These are phyloP conservation scores for Malachius bipustulatus DNA, from an alignment of 2,888 invertebrate species.

Conservation along the genomic window DNA sequence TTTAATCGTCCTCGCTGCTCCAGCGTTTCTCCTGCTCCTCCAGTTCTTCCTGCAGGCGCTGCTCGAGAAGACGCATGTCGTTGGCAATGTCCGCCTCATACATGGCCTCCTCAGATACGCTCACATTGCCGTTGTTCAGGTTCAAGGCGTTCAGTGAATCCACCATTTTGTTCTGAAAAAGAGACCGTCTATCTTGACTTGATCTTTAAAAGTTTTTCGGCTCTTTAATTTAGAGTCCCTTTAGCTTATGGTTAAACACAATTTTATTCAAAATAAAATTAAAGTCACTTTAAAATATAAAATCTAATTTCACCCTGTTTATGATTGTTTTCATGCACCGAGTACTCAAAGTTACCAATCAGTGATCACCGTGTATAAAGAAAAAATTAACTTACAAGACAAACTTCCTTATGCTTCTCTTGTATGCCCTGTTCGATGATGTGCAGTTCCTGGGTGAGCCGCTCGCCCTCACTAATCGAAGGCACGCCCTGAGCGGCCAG, in stretches of 20 bases:
- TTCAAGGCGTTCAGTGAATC: conserved; percentile 29
- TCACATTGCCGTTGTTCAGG: conserved; percentile 24
- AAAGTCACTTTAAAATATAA: no score
- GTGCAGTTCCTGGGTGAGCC: conserved; percentile 46
- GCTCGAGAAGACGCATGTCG: conserved; percentile 52
- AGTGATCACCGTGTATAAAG: no score
- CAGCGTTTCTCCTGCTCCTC: conserved; percentile 51
- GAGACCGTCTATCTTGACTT: conserved; percentile 8
- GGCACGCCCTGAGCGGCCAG: conserved; percentile 42
- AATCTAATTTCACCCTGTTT: no score
- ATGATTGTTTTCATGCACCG: no score
- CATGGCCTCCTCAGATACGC: conserved; percentile 41
- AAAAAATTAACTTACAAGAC: conserved; percentile 32
- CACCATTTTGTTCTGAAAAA: conserved; percentile 34
- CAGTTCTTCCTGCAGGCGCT: conserved; percentile 53
- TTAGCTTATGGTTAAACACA: no score
- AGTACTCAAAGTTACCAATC: no score
- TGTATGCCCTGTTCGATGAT: conserved; percentile 50
- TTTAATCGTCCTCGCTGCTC: conserved; percentile 46
- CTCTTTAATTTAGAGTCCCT: conserved; percentile 6
- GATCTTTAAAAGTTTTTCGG: no score
- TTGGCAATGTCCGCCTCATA: conserved; percentile 55
- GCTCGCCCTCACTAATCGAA: conserved; percentile 43
- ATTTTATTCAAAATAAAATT: no score
- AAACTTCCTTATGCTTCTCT: conserved; percentile 48